A percentile compares a stretch with the other conserved stretches of the same genome.
phyloP scores from a whole-genome alignment of 2,113 vertebrate species.

The Illadopsis cleaveri region DNA sequence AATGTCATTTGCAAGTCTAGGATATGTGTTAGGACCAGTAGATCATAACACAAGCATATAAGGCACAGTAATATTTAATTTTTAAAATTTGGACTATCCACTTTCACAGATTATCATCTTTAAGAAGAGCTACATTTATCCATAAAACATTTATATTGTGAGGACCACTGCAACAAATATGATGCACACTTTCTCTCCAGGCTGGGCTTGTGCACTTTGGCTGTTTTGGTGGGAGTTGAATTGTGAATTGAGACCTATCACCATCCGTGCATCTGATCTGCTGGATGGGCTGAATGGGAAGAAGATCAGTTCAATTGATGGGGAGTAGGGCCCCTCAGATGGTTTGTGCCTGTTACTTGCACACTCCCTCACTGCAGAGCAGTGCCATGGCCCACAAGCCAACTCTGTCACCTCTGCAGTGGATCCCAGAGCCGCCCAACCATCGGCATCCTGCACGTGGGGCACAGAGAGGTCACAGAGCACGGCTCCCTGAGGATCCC shows the following conservation, averaged over 20 bases:
- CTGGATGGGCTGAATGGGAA: neutral
- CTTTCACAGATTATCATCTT: neutral
- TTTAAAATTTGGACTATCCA: neutral
- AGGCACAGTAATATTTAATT: neutral
- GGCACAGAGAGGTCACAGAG: neutral
- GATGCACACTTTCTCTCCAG: neutral
- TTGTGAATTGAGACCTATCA: neutral
- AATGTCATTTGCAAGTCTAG: neutral
- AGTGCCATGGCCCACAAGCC: neutral
- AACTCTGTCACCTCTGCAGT: neutral
- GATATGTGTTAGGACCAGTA: neutral
- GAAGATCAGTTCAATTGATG: neutral
- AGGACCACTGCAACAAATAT: neutral
- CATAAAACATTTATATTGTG: neutral
- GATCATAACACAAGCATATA: neutral
- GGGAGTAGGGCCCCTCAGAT: neutral
- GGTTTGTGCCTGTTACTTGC: neutral
- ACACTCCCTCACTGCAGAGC: neutral
- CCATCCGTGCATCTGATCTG: neutral
- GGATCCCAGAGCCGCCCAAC: neutral
- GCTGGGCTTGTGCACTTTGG: neutral
- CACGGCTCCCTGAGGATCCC: neutral
- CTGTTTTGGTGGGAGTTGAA: accelerated
- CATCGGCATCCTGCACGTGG: neutral
- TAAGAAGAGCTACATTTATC: neutral